Evolutionary conservation across 1,140 invertebrate species (phyloP).

Genomic region (Myzus persicae): DNA sequence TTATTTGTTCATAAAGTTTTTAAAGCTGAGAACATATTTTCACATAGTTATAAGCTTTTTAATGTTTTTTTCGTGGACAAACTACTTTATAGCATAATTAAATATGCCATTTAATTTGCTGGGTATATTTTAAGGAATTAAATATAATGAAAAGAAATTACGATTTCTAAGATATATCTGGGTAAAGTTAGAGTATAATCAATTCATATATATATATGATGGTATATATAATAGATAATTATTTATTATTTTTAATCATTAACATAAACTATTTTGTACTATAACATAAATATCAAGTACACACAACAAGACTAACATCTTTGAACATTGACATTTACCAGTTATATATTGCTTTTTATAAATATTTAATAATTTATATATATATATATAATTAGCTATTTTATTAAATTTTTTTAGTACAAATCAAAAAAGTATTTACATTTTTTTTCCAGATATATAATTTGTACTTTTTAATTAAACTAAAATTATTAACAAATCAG

Average conservation of each 20-base stretch:
- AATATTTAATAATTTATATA: not conserved
- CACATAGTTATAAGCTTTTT: constrained; percentile 30
- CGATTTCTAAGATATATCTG: not conserved
- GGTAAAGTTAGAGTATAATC: not conserved
- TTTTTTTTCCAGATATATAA: not conserved
- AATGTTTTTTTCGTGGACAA: constrained; percentile 14
- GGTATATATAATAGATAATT: not conserved
- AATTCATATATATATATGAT: not conserved
- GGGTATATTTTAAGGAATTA: not conserved
- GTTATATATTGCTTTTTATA: constrained; percentile 2
- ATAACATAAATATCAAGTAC: constrained; percentile 26
- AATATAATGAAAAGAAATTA: not conserved
- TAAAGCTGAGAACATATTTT: constrained; percentile 26
- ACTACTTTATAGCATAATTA: not conserved
- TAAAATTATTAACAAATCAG: not conserved
- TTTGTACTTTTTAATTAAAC: not conserved
- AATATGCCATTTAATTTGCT: constrained; percentile 2
- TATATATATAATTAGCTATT: not conserved
- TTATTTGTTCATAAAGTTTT: constrained; percentile 40
- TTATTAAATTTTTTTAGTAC: not conserved
- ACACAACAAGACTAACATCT: constrained; percentile 36
- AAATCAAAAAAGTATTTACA: not conserved
- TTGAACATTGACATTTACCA: constrained; percentile 31
- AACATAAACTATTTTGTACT: constrained; percentile 27
- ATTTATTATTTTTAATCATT: constrained; percentile 11